Percentiles rank a stretch among this genome's conserved stretches.
Conservation (phyloP, 1,140 invertebrate genomes). For the Aphelenchoides fujianensis region DNA sequence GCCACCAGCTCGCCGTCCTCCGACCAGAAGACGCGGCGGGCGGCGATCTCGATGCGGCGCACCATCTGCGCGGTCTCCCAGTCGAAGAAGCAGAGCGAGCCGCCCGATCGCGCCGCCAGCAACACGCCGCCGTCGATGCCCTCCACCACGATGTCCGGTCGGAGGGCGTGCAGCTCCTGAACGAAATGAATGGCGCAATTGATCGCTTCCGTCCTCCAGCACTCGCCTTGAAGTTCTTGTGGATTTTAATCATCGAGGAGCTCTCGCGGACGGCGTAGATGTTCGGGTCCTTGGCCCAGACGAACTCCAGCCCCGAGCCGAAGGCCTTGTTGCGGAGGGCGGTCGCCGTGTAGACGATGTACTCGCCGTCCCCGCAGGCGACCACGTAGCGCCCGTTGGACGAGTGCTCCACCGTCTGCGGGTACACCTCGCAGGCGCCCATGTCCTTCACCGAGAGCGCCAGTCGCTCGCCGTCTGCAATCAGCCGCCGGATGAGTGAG, state of each 20-base stretch:
- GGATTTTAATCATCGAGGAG: slow-evolving; percentile 73
- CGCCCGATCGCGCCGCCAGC: slow-evolving; percentile 86
- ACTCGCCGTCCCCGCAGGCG: slow-evolving; percentile 98
- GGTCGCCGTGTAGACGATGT: slow-evolving; percentile 99
- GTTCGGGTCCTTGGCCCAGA: slow-evolving; percentile 94
- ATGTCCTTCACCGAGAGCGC: slow-evolving; percentile 93
- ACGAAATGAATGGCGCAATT: slow-evolving; percentile 23
- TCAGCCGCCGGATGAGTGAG: not conserved
- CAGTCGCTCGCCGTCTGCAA: slow-evolving; percentile 79
- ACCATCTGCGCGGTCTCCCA: slow-evolving; percentile 91
- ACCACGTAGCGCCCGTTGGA: slow-evolving; percentile 93
- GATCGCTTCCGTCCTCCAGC: not conserved
- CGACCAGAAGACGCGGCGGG: slow-evolving; percentile 89
- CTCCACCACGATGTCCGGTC: slow-evolving; percentile 52
- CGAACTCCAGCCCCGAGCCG: slow-evolving; percentile 95
- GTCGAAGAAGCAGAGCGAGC: slow-evolving; percentile 90
- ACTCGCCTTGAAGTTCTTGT: slow-evolving; percentile 51
- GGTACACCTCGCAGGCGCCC: slow-evolving; percentile 98
- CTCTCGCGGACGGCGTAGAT: slow-evolving; percentile 88
- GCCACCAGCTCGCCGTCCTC: slow-evolving; percentile 90
- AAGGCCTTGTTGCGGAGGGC: slow-evolving; percentile 96
- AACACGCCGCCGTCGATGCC: slow-evolving; percentile 92
- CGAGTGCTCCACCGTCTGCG: slow-evolving; percentile 95
- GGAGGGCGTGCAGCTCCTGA: slow-evolving; percentile 44
- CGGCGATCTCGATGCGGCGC: slow-evolving; percentile 89